Evolutionary conservation across 1,140 invertebrate species (phyloP).

Genomic region (Drosophila tropicalis): DNA sequence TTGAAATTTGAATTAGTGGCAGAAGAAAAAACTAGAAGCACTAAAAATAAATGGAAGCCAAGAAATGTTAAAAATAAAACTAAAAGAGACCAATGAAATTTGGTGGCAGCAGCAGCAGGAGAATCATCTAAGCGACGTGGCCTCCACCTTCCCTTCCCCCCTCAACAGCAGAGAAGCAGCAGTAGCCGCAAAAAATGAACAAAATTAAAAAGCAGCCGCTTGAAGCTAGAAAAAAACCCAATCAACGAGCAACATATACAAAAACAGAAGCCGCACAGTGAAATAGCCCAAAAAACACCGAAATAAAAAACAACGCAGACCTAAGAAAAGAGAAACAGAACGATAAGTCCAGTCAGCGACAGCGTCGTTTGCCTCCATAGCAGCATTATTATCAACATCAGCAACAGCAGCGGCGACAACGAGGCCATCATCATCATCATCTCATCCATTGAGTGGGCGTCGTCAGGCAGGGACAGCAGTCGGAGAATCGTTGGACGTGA

Average conservation of each 20-base stretch:
- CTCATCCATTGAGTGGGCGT: conserved; percentile 57
- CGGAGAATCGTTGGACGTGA: conserved; percentile 39
- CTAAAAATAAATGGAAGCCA: conserved; percentile 75
- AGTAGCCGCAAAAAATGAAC: conserved; percentile 63
- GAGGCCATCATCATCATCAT: conserved; percentile 43
- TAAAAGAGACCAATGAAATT: conserved; percentile 63
- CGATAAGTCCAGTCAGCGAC: conserved; percentile 46
- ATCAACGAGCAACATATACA: conserved; percentile 53
- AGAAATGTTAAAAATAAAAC: conserved; percentile 77
- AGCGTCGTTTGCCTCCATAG: conserved; percentile 33
- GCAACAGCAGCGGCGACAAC: conserved; percentile 35
- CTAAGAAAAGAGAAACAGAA: conserved; percentile 23
- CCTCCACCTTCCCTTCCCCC: neutral
- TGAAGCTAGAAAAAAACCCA: conserved; percentile 63
- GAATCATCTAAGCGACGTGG: conserved; percentile 11
- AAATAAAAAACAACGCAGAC: conserved; percentile 18
- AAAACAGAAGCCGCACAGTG: conserved; percentile 72
- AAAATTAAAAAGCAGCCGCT: conserved; percentile 76
- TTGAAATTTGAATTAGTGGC: conserved; percentile 55
- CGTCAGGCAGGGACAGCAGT: conserved; percentile 69
- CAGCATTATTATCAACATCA: conserved; percentile 35
- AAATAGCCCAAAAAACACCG: conserved; percentile 39
- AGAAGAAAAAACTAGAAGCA: conserved; percentile 54
- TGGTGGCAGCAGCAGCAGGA: conserved; percentile 42
- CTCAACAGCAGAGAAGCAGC: neutral